A percentile compares a stretch with the other conserved stretches of the same genome.
Evolutionary conservation across 2,113 vertebrate genomes (phyloP).

Genomic region (Sorex fumeus): DNA sequence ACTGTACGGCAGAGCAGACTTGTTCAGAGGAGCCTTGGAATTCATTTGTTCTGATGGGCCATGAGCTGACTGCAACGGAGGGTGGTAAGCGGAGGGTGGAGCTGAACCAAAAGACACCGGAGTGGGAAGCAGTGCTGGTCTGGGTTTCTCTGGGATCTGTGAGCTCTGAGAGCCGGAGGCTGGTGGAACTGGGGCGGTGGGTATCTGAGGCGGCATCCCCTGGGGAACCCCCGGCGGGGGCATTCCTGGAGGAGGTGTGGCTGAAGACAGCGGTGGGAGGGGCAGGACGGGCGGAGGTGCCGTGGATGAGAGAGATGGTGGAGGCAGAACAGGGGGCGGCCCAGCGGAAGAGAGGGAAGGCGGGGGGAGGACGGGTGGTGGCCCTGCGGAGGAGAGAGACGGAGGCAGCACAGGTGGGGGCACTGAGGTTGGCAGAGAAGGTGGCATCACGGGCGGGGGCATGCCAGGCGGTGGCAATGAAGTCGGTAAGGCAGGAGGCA

Average conservation of each 20-base stretch:
- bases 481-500: conserved; percentile 79
- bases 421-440: conserved; percentile 79
- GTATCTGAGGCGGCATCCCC: conserved; percentile 84
- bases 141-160: conserved; percentile 86
- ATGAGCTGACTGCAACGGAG: conserved; percentile 84
- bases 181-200: conserved; percentile 83
- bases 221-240: conserved; percentile 81
- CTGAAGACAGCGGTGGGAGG: conserved; percentile 76
- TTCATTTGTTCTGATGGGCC: conserved; percentile 87
- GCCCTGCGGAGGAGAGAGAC: conserved; percentile 78
- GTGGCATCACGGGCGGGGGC: conserved; percentile 84
- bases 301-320: conserved; percentile 76
- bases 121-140: conserved; percentile 88
- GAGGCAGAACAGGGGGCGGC: conserved; percentile 80
- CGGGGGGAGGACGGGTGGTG: conserved; percentile 78
- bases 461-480: conserved; percentile 77
- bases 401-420: conserved; percentile 83
- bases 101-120: conserved; percentile 87
- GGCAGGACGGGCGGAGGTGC: conserved; percentile 83
- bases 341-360: conserved; percentile 81
- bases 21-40: conserved; percentile 85
- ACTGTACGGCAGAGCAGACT: conserved; percentile 77
- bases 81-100: conserved; percentile 85
- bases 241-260: conserved; percentile 84
- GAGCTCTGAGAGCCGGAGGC: conserved; percentile 85